Base-by-base conservation (phyloP, 2,797 vertebrate species). In the Parauchenoglanis ngamensis region DNA sequence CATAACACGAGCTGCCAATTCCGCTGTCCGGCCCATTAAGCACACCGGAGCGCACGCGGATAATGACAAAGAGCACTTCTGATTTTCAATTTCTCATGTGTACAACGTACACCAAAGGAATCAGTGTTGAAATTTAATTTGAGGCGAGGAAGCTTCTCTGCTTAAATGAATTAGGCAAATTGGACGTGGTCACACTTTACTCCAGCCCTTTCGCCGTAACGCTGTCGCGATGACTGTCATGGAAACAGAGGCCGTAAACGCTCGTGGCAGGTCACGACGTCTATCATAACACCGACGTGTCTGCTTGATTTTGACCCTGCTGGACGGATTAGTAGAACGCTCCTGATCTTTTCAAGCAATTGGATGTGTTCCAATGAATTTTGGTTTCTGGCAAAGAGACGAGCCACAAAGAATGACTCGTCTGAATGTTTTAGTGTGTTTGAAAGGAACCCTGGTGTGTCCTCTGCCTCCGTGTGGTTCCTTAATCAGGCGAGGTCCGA, bases 151-250 rank as follows among this genome's bases (percentile, higher is more conserved):
- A 76, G 52, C 81, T 61, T 73, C 77, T 35, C 77, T 31, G 44
- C 76, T 85, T 54, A 68, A 83, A 77, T 28, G 44, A 83, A 88
- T 88, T 83, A 85, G 44, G 72, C 73, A 28, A 85, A 87, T 78
- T 31, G 46, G 56, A 46, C 61, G 44, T 67, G 13, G 59, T 86
- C 79, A 35, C 84, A 68, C 57, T 57, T 57, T 67, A 49, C 59
- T 40, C 46, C 77, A 67, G 61, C 17, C 31, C 28, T 19, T 73
- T 40, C 56, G 28, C 67, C 13, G 44, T 52, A 35, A 15, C 35
- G 54, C 83, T 72, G 75, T 88, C 87, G n/a, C 65, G 4, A 63
- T 12, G 68, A 85, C 28, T 70, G 57, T 85, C 68, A 44, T 79
- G 23, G 84, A 80, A 49, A 63, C 31, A 83, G 12, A 52, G n/a